These are phyloP conservation scores for Sandelia bainsii DNA, from an alignment of 2,797 vertebrate genomes.

Conservation along the genomic window DNA sequence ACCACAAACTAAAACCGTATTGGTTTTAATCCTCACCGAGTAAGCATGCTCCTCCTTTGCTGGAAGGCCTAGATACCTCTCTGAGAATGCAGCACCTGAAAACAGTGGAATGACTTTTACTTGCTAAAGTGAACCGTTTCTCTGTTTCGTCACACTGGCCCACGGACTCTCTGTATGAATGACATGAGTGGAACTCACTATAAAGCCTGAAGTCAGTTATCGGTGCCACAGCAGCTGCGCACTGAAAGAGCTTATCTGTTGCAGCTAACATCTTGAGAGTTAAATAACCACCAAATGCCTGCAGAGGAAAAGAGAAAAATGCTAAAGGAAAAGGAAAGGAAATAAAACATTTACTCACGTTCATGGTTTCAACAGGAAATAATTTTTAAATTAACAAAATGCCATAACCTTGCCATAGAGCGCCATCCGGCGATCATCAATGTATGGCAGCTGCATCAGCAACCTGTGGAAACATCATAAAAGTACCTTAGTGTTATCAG, in stretches of 20 bases:
- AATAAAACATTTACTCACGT: neutral
- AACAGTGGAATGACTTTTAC: slow-evolving; percentile 27
- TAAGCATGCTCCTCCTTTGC: slow-evolving; percentile 87
- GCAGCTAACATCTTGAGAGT: slow-evolving; percentile 86
- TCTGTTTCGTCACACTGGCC: neutral
- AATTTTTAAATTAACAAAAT: slow-evolving; percentile 5
- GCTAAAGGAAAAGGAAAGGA: too few relatives aligned
- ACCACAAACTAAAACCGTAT: too few relatives aligned
- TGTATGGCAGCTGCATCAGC: slow-evolving; percentile 86
- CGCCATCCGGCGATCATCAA: slow-evolving; percentile 84
- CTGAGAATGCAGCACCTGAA: slow-evolving; percentile 87
- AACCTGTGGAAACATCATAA: slow-evolving; percentile 74
- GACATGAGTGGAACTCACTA: slow-evolving; percentile 76
- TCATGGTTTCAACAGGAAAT: neutral
- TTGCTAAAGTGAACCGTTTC: slow-evolving; percentile 1
- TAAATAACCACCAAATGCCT: slow-evolving; percentile 89
- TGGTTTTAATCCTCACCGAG: slow-evolving; percentile 69
- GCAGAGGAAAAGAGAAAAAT: slow-evolving; percentile 34
- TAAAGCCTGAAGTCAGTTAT: slow-evolving; percentile 89
- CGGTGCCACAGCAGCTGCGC: slow-evolving; percentile 83
- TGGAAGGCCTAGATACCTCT: slow-evolving; percentile 87
- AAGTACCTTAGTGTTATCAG: slow-evolving; percentile 7
- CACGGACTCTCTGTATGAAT: neutral
- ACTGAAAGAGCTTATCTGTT: slow-evolving; percentile 84
- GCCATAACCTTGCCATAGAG: slow-evolving; percentile 87